These are phyloP conservation scores for Penaeus chinensis DNA, from an alignment of 1,140 invertebrate species.

Conservation along the genomic window DNA sequence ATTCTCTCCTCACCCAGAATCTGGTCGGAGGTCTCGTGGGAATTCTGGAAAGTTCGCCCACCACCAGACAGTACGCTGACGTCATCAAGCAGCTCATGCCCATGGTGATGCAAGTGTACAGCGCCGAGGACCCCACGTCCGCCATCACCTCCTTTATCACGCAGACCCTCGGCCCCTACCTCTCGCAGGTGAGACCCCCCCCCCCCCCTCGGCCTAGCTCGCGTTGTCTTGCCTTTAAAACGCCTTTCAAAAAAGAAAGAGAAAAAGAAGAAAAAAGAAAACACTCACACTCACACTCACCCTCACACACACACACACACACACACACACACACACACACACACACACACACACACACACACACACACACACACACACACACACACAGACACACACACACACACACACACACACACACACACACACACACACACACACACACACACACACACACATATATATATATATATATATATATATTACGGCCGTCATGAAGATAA, in stretches of 20 bases:
- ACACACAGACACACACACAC: too few species aligned
- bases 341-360: too few species aligned
- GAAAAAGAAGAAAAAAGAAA: not conserved
- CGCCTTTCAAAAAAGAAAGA: not conserved
- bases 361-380: too few species aligned
- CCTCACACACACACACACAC: too few species aligned
- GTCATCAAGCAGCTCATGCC: conserved; percentile 52
- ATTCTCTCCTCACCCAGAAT: conserved; percentile 31
- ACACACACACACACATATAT: conserved; percentile 4
- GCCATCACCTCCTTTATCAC: conserved; percentile 47
- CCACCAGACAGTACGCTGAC: conserved; percentile 55
- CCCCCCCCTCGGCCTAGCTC: too few species aligned
- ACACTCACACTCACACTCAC: too few species aligned
- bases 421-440: conserved; percentile 2
- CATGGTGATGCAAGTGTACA: conserved; percentile 40
- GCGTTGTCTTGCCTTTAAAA: too few species aligned
- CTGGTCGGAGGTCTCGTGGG: conserved; percentile 41
- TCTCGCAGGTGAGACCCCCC: conserved; percentile 24
- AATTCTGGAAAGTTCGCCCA: conserved; percentile 57
- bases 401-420: too few species aligned
- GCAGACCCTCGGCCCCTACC: conserved; percentile 47
- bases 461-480: too few species aligned
- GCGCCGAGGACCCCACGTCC: conserved; percentile 33
- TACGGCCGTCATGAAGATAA: too few species aligned
- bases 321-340: too few species aligned